phyloP scores from a whole-genome alignment of 2,797 vertebrate species.

The Aphelocoma californica region DNA sequence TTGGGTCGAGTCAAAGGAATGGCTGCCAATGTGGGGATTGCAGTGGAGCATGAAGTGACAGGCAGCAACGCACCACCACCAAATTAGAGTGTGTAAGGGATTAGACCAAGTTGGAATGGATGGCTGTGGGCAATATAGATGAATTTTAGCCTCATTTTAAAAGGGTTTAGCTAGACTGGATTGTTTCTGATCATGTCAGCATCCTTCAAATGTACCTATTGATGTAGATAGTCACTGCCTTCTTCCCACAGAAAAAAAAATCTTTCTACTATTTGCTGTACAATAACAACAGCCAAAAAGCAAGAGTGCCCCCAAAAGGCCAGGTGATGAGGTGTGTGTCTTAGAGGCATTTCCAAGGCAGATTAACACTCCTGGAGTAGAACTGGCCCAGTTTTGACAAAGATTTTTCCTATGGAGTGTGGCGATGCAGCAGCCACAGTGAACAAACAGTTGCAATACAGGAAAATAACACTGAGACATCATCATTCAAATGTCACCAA shows the following conservation, averaged over 20 bases:
- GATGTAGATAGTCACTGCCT: background rate
- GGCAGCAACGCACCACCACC: background rate
- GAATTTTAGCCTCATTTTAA: background rate
- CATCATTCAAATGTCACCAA: background rate
- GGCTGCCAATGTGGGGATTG: background rate
- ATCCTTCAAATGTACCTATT: background rate
- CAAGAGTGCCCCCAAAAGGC: background rate
- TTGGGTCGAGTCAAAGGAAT: background rate
- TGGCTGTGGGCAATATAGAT: background rate
- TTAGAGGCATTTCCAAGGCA: background rate
- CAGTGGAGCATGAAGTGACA: background rate
- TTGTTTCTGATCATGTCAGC: background rate
- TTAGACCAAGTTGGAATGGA: background rate
- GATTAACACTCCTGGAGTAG: background rate
- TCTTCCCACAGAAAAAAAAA: background rate
- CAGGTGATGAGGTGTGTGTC: background rate
- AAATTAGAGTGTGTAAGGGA: background rate
- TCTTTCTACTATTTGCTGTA: background rate
- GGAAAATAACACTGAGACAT: background rate
- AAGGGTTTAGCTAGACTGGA: background rate
- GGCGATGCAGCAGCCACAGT: accelerated
- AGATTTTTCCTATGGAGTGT: background rate
- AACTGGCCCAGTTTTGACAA: background rate
- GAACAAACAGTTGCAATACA: background rate
- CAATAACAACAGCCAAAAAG: background rate